Base-by-base conservation (phyloP, 2,797 vertebrate species). In the Uromys caudimaculatus region DNA sequence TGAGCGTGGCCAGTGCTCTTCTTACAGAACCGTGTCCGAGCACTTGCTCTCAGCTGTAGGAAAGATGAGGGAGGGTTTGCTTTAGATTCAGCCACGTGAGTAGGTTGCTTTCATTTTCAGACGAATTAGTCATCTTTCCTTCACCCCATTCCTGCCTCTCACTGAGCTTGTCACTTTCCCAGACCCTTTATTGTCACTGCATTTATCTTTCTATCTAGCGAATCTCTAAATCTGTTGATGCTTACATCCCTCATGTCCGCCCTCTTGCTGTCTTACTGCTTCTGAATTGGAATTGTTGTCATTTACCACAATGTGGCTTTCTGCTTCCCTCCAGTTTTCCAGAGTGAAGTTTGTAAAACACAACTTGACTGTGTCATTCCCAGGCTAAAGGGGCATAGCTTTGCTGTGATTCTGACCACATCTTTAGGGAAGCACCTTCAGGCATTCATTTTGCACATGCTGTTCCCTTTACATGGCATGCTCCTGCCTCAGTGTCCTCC, bases 101-200 rank as follows among this genome's bases (percentile, higher is more conserved):
- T 83, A 44, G 79, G 23, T 91, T 92, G 32, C 27, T 93, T 93
- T 84, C 17, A n/a, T 88, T 93, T 95, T 91, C 50, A 78, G 56
- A 44, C 41, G 44, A 44, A 96, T 52, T 44, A 2, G 21, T 38
- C 35, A 47, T 91, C 21, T 67, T 44, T 7, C 23, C n/a, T 29
- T 78, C 67, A 54, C 32, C 38, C 16, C 17, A 32, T 6, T 17
- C 6, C 78, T 32, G 29, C 75, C 41, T 79, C 67, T 91, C 77
- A 12, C 23, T 50, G 29, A 41, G 24, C 69, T 75, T 89, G 83
- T 89, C 47, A 50, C 23, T 4, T 50, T 62, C 41, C 58, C 87
- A 88, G 32, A 17, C 47, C 52, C 41, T 13, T 87, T 75, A 41
- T 73, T 90, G 62, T 50, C 23, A 41, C 10, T 3, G 38, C 17